Percentiles rank a stretch among this genome's conserved stretches.
These are phyloP conservation scores for Phrynocephalus vlangalii DNA, from an alignment of 2,797 vertebrate genomes.

Conservation along the genomic window DNA sequence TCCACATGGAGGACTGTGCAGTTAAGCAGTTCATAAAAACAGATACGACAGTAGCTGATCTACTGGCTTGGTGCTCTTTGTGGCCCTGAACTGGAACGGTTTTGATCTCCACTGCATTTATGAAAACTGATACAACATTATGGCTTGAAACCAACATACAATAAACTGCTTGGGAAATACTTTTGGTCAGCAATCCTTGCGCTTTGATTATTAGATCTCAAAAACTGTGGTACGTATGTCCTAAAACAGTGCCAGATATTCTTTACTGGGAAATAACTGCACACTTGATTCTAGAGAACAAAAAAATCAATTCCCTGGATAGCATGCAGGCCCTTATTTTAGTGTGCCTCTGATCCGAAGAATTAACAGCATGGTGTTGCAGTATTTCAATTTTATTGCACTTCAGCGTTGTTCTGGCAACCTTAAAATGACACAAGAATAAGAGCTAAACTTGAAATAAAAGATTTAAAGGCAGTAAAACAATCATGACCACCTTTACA, in stretches of 20 bases:
- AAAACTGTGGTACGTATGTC: not conserved
- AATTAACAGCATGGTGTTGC: not conserved
- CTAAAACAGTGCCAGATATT: not conserved
- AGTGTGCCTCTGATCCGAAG: not conserved
- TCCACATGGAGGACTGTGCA: constrained; percentile 39
- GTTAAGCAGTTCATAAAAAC: constrained; percentile 54
- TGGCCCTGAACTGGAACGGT: constrained; percentile 55
- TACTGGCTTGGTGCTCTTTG: constrained; percentile 9
- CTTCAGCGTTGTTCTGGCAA: not conserved
- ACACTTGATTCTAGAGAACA: not conserved
- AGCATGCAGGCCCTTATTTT: not conserved
- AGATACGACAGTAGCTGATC: constrained; percentile 36
- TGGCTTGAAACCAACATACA: not conserved
- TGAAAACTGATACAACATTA: constrained; percentile 45
- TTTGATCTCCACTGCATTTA: constrained; percentile 54
- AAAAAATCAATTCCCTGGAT: not conserved
- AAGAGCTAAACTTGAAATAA: not conserved
- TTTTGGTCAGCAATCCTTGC: not conserved
- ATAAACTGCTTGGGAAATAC: not conserved
- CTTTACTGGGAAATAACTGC: not conserved
- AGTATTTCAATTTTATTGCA: not conserved
- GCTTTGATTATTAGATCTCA: not conserved
- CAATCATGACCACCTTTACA: constrained; percentile 4
- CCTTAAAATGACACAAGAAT: not conserved
- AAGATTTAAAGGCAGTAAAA: not conserved